Evolutionary conservation across 2,797 vertebrate genomes (phyloP), one percentile per base, ranked within the genome.

Genomic region (Dryobates pubescens): DNA sequence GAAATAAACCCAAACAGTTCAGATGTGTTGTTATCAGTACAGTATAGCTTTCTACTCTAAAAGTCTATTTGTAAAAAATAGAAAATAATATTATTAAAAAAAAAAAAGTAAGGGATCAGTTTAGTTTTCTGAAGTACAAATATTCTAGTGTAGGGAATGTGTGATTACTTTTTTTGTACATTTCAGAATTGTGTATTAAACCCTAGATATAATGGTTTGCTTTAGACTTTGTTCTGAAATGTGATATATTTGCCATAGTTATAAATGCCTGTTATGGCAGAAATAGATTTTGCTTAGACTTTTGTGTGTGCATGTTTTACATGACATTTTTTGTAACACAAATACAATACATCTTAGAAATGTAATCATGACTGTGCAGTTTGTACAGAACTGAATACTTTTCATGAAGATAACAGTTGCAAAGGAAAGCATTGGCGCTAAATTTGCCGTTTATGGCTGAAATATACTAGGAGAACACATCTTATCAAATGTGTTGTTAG

Each of bases 171-270:
- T 95, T 94, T 94, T 67, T 83, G 94, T 94, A 88, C 88, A 89
- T 96, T 93, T 97, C 96, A 94, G 93, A 96, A 92, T 76, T 90
- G 54, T 90, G 92, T 94, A 86, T 94, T 86, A 82, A 94, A 74
- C 78, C 72, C 85, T 90, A 41, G 57, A 69, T 77, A 79, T 77
- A 76, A 91, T 43, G 83, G 92, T 95, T 96, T 95, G 88, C 68
- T 45, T 92, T 94, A 91, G 77, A 65, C 91, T 86, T 85, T 65
- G 91, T 95, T 95, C 94, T 93, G 94, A 97, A 91, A 94, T 89
- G 93, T 93, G 95, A 73, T 78, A 79, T 69, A 76, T 82, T 94
- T 92, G 95, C 96, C 93, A 94, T 82, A 95, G 64, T 54, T 93
- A 79, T 75, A 82, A 81, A 92, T 62, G 88, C 84, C 90, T 94